Base-by-base conservation (phyloP, 2,797 vertebrate genomes). In the Macroramphosus scolopax region DNA sequence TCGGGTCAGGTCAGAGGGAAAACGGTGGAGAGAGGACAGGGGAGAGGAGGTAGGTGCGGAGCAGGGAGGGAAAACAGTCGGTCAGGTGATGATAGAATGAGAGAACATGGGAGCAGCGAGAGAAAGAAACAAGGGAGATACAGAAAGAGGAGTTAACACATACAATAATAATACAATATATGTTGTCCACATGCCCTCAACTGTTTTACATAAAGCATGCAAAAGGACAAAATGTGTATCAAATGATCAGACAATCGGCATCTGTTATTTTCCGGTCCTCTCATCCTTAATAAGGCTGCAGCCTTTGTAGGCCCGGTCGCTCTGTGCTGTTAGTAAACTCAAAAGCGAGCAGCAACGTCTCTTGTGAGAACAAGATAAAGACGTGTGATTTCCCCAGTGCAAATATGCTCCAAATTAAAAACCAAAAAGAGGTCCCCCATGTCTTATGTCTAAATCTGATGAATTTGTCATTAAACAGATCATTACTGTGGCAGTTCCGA, bases 361-460 rank as follows among this genome's bases (percentile, higher is more conserved):
- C 77, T 63, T 60, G 68, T 69, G 76, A 78, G 64, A 70, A 54
- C 0, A 36, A 52, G 64, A 85, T 82, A 77, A 84, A 74, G 75
- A 85, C 51, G 71, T 66, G 60, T 88, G 75, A 88, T 90, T 89
- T 90, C 87, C 82, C 87, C 64, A 60, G 82, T 81, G 84, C 64
- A 84, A 87, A 85, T 73, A 79, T 85, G 87, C 80, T 88, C 83
- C 85, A 90, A 89, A 89, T 89, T 88, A 87, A 85, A 83, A 86
- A 61, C 78, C 75, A 81, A 86, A 87, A 82, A 44, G 43, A 58
- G 32, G 48, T 88, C 87, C 80, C 85, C 41, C n/a, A 72, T 67
- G 87, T 77, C 56, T 80, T 61, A 18, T 63, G 56, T 81, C 79
- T 69, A 75, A 83, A 80, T 89, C 63, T 75, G 75, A 83, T 78